Percentiles rank a stretch among this genome's conserved stretches.
Evolutionary conservation across 1,140 invertebrate genomes (phyloP).

Genomic region (Drosophila obscura): DNA sequence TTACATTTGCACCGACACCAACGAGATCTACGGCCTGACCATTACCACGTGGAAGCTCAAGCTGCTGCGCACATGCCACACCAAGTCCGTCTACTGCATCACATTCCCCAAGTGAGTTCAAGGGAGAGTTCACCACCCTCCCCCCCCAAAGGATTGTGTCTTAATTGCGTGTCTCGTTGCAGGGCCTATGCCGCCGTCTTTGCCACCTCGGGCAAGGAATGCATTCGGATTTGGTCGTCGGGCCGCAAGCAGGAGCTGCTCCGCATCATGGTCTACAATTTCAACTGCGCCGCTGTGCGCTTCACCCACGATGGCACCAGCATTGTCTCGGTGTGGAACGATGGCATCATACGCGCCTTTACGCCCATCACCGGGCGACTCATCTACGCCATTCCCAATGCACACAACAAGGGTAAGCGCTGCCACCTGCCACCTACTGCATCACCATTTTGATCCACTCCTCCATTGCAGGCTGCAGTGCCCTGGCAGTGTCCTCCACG

Average conservation of each 20-base stretch:
- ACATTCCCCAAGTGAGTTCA: slow-evolving; percentile 91
- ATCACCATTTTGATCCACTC: too few species aligned
- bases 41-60: slow-evolving; percentile 88
- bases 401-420: slow-evolving; percentile 90
- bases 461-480: slow-evolving; percentile 61
- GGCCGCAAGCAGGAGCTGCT: slow-evolving; percentile 90
- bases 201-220: slow-evolving; percentile 92
- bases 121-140: too few species aligned
- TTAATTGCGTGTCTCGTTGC: not conserved
- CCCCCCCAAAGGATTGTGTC: not conserved
- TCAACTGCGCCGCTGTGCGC: slow-evolving; percentile 90
- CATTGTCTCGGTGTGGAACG: slow-evolving; percentile 93
- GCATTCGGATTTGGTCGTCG: slow-evolving; percentile 93
- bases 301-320: slow-evolving; percentile 91
- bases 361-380: slow-evolving; percentile 91
- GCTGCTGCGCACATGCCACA: slow-evolving; percentile 92
- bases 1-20: slow-evolving; percentile 89
- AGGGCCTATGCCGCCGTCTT: slow-evolving; percentile 92
- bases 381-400: slow-evolving; percentile 92
- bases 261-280: slow-evolving; percentile 93
- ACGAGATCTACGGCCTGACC: slow-evolving; percentile 93
- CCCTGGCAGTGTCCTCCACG: slow-evolving; percentile 88
- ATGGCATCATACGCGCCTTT: slow-evolving; percentile 93
- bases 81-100: slow-evolving; percentile 90
- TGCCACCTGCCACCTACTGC: too few species aligned